Percentiles rank a stretch among this genome's conserved stretches.
Evolutionary conservation across 2,797 vertebrate species (phyloP).

Genomic region (Hoplostethus atlanticus): DNA sequence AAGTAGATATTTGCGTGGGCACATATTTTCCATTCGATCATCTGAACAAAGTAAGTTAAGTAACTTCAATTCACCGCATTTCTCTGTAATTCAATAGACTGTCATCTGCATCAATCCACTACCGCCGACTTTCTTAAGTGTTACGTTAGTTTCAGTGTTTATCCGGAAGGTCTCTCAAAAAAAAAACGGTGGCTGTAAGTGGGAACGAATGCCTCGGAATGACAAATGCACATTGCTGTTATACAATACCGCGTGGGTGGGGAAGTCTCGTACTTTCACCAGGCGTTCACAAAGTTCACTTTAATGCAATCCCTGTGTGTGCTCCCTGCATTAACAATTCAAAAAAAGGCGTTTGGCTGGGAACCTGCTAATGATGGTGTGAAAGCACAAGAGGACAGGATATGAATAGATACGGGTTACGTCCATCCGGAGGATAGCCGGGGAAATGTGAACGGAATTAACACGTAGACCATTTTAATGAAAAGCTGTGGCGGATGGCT

Average conservation of each 20-base stretch:
- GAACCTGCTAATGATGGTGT: slow-evolving; percentile 4
- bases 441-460: not conserved
- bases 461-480: not conserved
- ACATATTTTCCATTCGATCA: not conserved
- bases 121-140: not conserved
- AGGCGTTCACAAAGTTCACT: not conserved
- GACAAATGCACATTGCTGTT: not conserved
- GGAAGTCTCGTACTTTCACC: not conserved
- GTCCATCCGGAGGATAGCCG: not conserved
- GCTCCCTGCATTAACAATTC: not conserved
- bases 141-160: not conserved
- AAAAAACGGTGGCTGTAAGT: not conserved
- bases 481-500: slow-evolving; percentile 1
- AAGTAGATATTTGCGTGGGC: not conserved
- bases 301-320: not conserved
- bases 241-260: not conserved
- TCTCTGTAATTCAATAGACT: not conserved
- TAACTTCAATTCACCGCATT: no score
- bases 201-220: not conserved
- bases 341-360: not conserved
- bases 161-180: not conserved
- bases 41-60: no score
- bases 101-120: not conserved
- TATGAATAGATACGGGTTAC: slow-evolving; percentile 5
- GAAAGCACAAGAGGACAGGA: slow-evolving; percentile 14